These are phyloP conservation scores for Aleiodes leptofemur DNA, from an alignment of 2,888 invertebrate genomes.

Conservation along the genomic window DNA sequence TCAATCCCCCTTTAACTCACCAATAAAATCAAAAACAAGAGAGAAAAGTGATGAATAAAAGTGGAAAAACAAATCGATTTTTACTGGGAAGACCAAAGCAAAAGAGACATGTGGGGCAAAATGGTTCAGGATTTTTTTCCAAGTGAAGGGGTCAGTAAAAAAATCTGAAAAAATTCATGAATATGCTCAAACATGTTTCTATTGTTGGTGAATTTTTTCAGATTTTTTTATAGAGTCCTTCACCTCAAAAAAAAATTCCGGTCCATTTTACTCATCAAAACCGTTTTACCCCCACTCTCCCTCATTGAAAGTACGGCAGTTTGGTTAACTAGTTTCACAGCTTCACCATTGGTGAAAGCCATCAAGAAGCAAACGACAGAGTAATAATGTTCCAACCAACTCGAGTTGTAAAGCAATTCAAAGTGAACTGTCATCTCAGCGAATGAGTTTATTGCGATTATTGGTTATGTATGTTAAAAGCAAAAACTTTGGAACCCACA, in stretches of 20 bases:
- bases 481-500: background rate
- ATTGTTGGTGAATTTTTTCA: no score
- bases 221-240: no score
- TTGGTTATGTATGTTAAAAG: slow-evolving; percentile 58
- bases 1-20: background rate
- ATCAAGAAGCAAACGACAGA: slow-evolving; percentile 41
- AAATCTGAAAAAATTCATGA: slow-evolving; percentile 59
- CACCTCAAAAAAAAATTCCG: no score
- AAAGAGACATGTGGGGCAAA: slow-evolving; percentile 53
- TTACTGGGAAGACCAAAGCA: no score
- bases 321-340: slow-evolving; percentile 73
- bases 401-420: slow-evolving; percentile 74
- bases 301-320: slow-evolving; percentile 73
- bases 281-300: no score
- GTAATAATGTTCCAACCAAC: slow-evolving; percentile 63
- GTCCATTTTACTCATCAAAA: no score
- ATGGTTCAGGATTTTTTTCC: slow-evolving; percentile 46
- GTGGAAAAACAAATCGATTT: no score
- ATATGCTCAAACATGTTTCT: no score
- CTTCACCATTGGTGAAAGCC: slow-evolving; percentile 8
- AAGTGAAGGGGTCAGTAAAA: slow-evolving; percentile 47
- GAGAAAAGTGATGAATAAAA: background rate
- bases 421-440: slow-evolving; percentile 66
- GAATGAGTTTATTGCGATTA: slow-evolving; percentile 75
- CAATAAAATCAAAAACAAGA: background rate